A percentile compares a stretch with the other conserved stretches of the same genome.
phyloP scores from a whole-genome alignment of 2,888 invertebrate species.

The Hypolimnas misippus region DNA sequence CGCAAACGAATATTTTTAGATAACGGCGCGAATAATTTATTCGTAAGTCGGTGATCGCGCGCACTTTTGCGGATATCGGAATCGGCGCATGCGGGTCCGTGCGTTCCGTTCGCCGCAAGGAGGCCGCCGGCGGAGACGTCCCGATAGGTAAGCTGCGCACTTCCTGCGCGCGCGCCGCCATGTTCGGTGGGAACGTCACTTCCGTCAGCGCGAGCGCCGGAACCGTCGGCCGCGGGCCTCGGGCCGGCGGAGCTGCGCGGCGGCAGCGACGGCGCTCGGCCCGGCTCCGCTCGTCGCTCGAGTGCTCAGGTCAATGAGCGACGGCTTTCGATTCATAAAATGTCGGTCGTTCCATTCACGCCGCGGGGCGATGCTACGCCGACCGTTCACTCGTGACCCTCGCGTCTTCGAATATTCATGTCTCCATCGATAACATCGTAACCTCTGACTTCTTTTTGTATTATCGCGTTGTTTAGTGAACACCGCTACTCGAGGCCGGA shows the following conservation, averaged over 20 bases:
- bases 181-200: constrained; percentile 80
- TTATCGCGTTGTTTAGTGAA: constrained; percentile 80
- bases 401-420: constrained; percentile 83
- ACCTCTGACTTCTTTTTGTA: constrained; percentile 82
- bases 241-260: constrained; percentile 55
- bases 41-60: constrained; percentile 80
- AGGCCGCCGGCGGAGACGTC: constrained; percentile 70
- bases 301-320: constrained; percentile 74
- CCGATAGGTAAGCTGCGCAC: constrained; percentile 84
- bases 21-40: constrained; percentile 82
- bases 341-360: constrained; percentile 83
- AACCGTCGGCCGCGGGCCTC: constrained; percentile 65
- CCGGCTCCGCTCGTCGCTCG: constrained; percentile 54
- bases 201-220: constrained; percentile 62
- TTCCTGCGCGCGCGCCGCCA: constrained; percentile 83
- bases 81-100: constrained; percentile 71
- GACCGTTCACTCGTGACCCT: constrained; percentile 83
- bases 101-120: constrained; percentile 48
- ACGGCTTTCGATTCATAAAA: constrained; percentile 82
- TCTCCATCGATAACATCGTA: constrained; percentile 82
- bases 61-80: constrained; percentile 77
- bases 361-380: constrained; percentile 75
- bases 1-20: constrained; percentile 83
- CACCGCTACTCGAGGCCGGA: constrained; percentile 67
- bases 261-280: constrained; percentile 62